Conservation (phyloP, 2,113 vertebrate genomes). For the Psittacara wagleri region DNA sequence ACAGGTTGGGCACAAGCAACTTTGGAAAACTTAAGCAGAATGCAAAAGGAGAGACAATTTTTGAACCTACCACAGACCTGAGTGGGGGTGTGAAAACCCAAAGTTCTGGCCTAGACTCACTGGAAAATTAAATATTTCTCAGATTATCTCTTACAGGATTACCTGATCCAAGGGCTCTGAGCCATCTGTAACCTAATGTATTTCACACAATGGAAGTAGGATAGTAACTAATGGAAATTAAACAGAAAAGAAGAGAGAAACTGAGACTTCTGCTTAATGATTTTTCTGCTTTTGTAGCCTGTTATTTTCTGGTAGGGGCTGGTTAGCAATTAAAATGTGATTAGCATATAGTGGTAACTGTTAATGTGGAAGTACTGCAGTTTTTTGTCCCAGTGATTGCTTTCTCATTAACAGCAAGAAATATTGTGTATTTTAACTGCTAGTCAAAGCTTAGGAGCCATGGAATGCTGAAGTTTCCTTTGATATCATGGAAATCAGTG, state of each 20-base stretch:
- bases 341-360: conserved; percentile 44
- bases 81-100: background rate
- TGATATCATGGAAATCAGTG: background rate
- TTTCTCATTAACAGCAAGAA: conserved; percentile 20
- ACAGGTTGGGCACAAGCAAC: fast-evolving
- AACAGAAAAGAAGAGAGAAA: background rate
- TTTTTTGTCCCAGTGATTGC: conserved; percentile 30
- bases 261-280: conserved; percentile 4
- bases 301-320: background rate
- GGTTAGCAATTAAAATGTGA: conserved; percentile 54
- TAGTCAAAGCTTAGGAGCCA: background rate
- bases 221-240: background rate
- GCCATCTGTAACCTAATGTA: background rate
- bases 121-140: background rate
- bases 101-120: background rate
- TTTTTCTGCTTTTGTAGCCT: conserved; percentile 36
- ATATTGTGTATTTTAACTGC: background rate
- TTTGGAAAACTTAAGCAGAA: background rate
- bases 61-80: background rate
- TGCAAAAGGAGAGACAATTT: background rate
- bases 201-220: background rate
- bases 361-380: conserved; percentile 18
- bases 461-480: background rate
- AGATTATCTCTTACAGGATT: background rate
- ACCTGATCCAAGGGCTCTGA: background rate